Evolutionary conservation across 2,113 vertebrate genomes (phyloP).

Genomic region (Callopanchax toddi): DNA sequence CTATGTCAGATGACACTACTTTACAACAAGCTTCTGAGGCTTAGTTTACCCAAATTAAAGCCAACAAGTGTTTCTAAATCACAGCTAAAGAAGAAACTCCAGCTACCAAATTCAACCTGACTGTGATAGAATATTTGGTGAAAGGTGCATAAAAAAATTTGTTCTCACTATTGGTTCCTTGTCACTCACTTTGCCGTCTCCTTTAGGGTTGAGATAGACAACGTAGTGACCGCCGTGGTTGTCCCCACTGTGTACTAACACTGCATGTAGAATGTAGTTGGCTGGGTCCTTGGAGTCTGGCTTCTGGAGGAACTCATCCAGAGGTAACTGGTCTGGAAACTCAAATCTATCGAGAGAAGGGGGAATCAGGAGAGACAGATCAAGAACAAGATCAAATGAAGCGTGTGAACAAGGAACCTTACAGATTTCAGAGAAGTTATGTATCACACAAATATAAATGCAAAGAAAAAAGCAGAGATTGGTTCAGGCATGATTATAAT

Average conservation of each 20-base stretch:
- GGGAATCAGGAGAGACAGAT: not conserved
- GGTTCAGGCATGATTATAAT: not conserved
- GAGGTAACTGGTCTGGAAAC: conserved; percentile 95
- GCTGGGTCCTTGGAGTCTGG: conserved; percentile 96
- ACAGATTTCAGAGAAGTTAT: not conserved
- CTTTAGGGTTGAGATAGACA: conserved; percentile 98
- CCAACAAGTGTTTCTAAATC: too few species aligned
- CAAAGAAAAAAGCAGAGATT: not conserved
- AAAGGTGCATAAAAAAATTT: conserved; percentile 48
- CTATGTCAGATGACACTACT: too few species aligned
- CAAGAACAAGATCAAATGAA: not conserved
- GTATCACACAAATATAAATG: not conserved
- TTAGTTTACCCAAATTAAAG: too few species aligned
- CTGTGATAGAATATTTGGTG: conserved; percentile 31
- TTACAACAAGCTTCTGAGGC: too few species aligned
- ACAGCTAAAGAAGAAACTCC: not conserved
- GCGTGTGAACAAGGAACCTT: not conserved
- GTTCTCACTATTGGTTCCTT: conserved; percentile 81
- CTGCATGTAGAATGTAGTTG: conserved; percentile 97
- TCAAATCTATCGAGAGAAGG: conserved; percentile 86
- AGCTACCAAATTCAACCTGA: not conserved
- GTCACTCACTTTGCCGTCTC: conserved; percentile 96
- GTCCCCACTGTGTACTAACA: conserved; percentile 97
- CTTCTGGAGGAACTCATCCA: conserved; percentile 99
- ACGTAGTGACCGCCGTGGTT: conserved; percentile 99